A percentile compares a stretch with the other conserved stretches of the same genome.
Evolutionary conservation across 2,113 vertebrate genomes (phyloP).

Genomic region (Burhinus bistriatus): DNA sequence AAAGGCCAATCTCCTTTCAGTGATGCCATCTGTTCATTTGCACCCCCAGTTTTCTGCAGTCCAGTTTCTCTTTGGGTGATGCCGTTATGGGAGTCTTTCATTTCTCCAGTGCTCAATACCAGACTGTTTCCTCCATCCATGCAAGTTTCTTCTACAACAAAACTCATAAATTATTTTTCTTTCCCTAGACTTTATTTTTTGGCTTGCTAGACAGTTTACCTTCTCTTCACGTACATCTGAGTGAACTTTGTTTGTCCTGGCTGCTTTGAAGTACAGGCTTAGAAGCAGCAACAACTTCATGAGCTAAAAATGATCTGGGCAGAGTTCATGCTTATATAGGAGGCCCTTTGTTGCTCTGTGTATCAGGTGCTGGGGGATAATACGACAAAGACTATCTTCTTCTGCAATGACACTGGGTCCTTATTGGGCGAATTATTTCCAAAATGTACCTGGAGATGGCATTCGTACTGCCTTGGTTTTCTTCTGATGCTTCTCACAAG

Average conservation of each 20-base stretch:
- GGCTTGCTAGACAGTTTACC: not conserved
- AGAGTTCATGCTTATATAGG: not conserved
- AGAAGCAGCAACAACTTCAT: not conserved
- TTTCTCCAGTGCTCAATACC: not conserved
- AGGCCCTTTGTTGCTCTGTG: not conserved
- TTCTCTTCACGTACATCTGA: not conserved
- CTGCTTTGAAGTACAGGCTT: conserved; percentile 18
- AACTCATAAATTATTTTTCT: conserved; percentile 26
- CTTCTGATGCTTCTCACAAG: not conserved
- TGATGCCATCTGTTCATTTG: not conserved
- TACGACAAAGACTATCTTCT: not conserved
- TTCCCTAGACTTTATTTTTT: not conserved
- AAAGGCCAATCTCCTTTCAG: not conserved
- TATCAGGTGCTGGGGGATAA: not conserved
- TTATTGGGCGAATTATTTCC: not conserved
- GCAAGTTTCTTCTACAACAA: conserved; percentile 6
- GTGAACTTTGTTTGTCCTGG: conserved; percentile 12
- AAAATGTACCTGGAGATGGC: not conserved
- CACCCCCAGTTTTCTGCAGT: not conserved
- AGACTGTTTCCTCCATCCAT: not conserved
- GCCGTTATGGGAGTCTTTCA: not conserved
- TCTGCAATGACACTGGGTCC: not conserved
- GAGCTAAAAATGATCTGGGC: not conserved
- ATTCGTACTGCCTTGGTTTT: not conserved
- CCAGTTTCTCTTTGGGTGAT: not conserved